phyloP scores from a whole-genome alignment of 2,888 invertebrate species.

The Serripes groenlandicus region DNA sequence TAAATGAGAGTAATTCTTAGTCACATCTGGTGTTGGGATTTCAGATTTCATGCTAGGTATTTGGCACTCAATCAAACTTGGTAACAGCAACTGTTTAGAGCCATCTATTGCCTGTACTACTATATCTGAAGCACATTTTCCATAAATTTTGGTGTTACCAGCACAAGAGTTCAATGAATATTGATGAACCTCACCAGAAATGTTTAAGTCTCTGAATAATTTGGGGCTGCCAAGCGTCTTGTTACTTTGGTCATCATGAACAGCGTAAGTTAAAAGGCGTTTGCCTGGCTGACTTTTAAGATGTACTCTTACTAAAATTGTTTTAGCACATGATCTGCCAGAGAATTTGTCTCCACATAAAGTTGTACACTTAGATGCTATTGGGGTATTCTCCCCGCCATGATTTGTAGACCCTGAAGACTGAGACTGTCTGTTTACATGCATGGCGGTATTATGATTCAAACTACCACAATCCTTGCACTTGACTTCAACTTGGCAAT shows the following conservation, averaged over 20 bases:
- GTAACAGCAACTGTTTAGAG: slow-evolving; percentile 9
- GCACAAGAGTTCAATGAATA: slow-evolving; percentile 38
- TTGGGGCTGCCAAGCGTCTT: slow-evolving; percentile 20
- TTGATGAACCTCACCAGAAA: background rate
- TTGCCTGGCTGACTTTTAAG: background rate
- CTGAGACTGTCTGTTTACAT: background rate
- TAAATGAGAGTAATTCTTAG: slow-evolving; percentile 11
- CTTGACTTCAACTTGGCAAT: background rate
- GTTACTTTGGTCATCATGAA: slow-evolving; percentile 50
- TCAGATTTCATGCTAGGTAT: slow-evolving; percentile 29
- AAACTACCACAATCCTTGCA: background rate
- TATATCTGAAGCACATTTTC: slow-evolving; percentile 26
- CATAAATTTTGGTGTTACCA: slow-evolving; percentile 11
- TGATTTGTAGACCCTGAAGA: background rate
- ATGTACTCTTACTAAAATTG: slow-evolving; percentile 6
- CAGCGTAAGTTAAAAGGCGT: background rate
- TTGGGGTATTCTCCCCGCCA: background rate
- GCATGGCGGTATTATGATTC: background rate
- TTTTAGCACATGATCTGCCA: slow-evolving; percentile 28
- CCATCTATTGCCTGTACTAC: slow-evolving; percentile 34
- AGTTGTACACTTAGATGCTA: slow-evolving; percentile 25
- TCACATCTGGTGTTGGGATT: slow-evolving; percentile 30
- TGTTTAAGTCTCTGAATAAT: slow-evolving; percentile 23
- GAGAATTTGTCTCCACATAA: slow-evolving; percentile 12
- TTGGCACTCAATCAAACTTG: slow-evolving; percentile 41